A percentile compares a stretch with the other conserved stretches of the same genome.
These are phyloP conservation scores for Premnoplex brunnescens DNA, from an alignment of 2,797 vertebrate species.

Conservation along the genomic window DNA sequence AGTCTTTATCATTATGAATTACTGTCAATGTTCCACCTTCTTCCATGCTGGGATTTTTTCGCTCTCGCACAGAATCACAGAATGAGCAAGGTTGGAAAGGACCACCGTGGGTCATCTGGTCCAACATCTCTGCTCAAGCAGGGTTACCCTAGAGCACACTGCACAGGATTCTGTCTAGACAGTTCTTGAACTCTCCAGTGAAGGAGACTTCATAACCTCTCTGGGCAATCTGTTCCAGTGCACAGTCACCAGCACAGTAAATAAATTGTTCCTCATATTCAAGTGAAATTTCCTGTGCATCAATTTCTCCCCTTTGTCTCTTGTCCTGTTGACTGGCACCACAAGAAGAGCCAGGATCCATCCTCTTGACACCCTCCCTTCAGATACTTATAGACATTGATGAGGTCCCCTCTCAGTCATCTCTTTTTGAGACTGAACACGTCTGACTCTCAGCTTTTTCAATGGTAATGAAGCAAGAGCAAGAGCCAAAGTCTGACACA, in stretches of 20 bases:
- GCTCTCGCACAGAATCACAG: not conserved
- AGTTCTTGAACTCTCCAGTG: not conserved
- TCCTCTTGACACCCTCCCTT: not conserved
- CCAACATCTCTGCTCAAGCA: not conserved
- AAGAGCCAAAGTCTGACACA: not conserved
- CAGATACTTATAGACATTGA: not conserved
- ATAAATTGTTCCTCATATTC: not conserved
- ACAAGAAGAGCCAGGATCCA: not conserved
- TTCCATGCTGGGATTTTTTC: accelerated
- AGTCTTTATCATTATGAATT: not conserved
- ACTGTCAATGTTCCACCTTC: not conserved
- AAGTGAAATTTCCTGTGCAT: not conserved
- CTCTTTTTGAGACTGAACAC: not conserved
- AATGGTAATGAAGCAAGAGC: not conserved
- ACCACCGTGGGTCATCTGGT: not conserved
- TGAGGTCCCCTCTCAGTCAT: not conserved
- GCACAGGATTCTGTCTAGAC: not conserved
- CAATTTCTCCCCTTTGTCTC: not conserved
- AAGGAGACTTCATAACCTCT: not conserved
- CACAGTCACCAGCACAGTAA: accelerated
- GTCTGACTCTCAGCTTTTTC: not conserved
- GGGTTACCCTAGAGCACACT: no score
- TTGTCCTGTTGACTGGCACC: not conserved
- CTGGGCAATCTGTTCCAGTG: not conserved
- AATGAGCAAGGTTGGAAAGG: not conserved